phyloP scores from a whole-genome alignment of 1,140 invertebrate species.

The Sycophaga agraensis region DNA sequence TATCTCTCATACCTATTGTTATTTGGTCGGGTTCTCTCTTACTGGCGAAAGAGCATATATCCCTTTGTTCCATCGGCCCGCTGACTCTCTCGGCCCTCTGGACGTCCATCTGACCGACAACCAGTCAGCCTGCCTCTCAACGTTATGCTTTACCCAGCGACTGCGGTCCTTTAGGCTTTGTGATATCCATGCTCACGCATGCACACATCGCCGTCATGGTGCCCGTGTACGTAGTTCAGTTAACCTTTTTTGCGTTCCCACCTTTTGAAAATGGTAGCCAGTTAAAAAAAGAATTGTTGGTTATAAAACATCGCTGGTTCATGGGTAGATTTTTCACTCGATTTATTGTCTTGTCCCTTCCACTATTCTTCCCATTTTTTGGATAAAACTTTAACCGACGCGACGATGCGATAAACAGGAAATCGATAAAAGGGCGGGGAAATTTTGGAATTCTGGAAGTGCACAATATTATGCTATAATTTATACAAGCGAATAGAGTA shows the following conservation, averaged over 20 bases:
- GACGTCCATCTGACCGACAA: background rate
- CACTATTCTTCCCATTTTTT: no score
- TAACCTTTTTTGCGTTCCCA: no score
- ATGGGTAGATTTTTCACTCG: constrained; percentile 1
- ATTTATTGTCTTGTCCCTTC: constrained; percentile 12
- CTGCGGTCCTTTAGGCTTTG: background rate
- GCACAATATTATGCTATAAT: no score
- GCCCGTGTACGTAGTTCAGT: background rate
- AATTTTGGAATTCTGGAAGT: no score
- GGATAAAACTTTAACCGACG: background rate
- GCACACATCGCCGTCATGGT: background rate
- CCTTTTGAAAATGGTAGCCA: background rate
- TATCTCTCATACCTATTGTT: background rate
- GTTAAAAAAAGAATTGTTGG: no score
- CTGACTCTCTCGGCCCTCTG: background rate
- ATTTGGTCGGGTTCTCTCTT: background rate
- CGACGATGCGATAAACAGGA: no score
- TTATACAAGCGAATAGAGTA: no score
- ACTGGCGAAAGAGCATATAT: background rate
- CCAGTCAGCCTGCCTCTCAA: background rate
- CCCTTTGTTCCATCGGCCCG: background rate
- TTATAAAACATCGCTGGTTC: constrained; percentile 4
- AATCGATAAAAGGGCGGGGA: no score
- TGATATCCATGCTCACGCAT: background rate
- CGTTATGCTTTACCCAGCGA: background rate